Base-by-base conservation (phyloP, 2,797 vertebrate genomes). In the Eospalax fontanierii region DNA sequence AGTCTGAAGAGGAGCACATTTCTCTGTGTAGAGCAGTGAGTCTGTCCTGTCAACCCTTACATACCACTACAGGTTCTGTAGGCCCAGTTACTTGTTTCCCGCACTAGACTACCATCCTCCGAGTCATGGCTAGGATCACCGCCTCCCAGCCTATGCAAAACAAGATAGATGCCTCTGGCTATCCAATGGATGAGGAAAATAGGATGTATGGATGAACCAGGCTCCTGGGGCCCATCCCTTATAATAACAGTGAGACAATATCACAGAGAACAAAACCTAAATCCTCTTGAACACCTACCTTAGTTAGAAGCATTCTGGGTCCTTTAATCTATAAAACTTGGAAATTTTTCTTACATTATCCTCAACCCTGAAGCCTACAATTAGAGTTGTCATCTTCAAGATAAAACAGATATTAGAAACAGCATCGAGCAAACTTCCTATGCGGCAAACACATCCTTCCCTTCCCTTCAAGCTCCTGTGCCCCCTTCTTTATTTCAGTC, bases 251-350 rank as follows among this genome's bases (percentile, higher is more conserved):
- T 91, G 79, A 81, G n/a, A 81, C 89, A 94, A 59, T 90, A 7
- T 59, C 73, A 74, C 40, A 63, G 74, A 65, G 33, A 33, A 87
- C 63, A 80, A 38, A 73, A 21, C 89, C 87, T 91, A 95, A 89
- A 78, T 4, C 33, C 24, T 83, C 33, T 92, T 89, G 74, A 70
- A 95, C 87, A 71, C 68, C 70, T 83, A 8, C 54, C 6, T 87
- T 59, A 71, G 46, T 89, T 79, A 85, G 94, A 78, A 89, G 24
- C n/a, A 61, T 88, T 24, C 86, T 59, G 10, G n/a, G 88, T 75
- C 73, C 70, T 95, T 83, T 94, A 71, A 90, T 78, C 66, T 87
- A 2, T 75, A 73, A 73, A 33, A 43, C 74, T 70, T 96, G 4
- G 19, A 68, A 94, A 91, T 86, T 26, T 73, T 10, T 83, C 46